Evolutionary conservation across 2,888 invertebrate genomes (phyloP).

Genomic region (Apoderus coryli): DNA sequence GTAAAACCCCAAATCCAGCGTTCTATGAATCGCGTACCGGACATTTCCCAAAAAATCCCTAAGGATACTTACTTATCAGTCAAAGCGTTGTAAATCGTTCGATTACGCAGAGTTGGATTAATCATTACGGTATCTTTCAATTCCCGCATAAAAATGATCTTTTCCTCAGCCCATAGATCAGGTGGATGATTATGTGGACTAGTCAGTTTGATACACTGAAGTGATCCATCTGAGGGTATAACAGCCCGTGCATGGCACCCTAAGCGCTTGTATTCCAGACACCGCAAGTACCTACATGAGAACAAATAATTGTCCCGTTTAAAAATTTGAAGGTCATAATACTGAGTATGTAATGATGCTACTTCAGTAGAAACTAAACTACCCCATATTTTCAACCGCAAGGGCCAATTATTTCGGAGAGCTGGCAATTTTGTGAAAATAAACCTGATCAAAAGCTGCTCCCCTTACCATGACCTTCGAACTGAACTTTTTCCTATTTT

Average conservation of each 20-base stretch:
- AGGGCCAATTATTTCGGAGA: no score
- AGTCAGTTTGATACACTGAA: constrained; percentile 29
- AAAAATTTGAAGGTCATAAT: no score
- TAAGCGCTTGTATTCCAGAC: constrained; percentile 29
- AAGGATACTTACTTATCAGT: constrained; percentile 26
- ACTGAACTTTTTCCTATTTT: no score
- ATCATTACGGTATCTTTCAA: constrained; percentile 26
- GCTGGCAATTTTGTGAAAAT: no score
- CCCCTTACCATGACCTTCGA: no score
- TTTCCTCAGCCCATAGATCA: constrained; percentile 29
- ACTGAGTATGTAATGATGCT: no score
- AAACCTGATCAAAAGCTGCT: no score
- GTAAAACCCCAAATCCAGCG: no score
- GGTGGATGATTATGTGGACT: constrained; percentile 31
- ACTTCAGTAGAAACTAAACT: no score
- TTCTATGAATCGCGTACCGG: constrained; percentile 2
- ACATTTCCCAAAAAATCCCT: constrained; percentile 7
- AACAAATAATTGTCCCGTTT: no score
- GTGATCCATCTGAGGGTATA: constrained; percentile 27
- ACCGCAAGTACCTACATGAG: constrained; percentile 30
- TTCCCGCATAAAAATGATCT: constrained; percentile 29
- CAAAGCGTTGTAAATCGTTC: constrained; percentile 25
- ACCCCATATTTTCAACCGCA: no score
- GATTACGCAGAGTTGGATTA: constrained; percentile 22
- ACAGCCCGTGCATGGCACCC: constrained; percentile 31